Percentiles rank a stretch among this genome's conserved stretches.
These are phyloP conservation scores for Raja brachyura DNA, from an alignment of 2,113 vertebrate genomes.

Conservation along the genomic window DNA sequence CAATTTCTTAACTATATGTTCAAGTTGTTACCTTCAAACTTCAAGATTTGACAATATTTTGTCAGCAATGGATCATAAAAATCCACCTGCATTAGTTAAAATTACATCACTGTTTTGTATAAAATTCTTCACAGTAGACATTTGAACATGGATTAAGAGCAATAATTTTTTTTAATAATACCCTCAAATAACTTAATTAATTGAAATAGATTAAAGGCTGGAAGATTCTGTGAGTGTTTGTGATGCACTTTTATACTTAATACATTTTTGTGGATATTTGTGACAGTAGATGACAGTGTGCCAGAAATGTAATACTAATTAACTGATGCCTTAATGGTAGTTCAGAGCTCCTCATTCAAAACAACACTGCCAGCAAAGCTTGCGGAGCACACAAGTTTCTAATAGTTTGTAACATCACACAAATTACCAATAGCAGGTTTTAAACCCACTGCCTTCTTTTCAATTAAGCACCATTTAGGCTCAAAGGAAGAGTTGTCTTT, in stretches of 20 bases:
- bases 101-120: background rate
- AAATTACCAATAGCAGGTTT: background rate
- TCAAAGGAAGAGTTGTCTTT: background rate
- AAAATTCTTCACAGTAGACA: background rate
- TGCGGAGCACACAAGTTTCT: background rate
- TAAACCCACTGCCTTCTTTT: background rate
- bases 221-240: background rate
- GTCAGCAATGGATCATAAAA: background rate
- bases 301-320: background rate
- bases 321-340: background rate
- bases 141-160: background rate
- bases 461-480: background rate
- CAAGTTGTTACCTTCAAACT: background rate
- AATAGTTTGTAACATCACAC: background rate
- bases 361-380: background rate
- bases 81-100: background rate
- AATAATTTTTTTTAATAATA: background rate
- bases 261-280: no score
- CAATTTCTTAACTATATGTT: background rate
- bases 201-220: background rate
- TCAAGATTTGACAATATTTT: background rate
- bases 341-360: background rate
- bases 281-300: conserved; percentile 8
- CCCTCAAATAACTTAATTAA: background rate
- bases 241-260: no score